Evolutionary conservation across 2,888 invertebrate genomes (phyloP), one percentile per base, ranked within the genome.

Genomic region (Coelopa pilipes): DNA sequence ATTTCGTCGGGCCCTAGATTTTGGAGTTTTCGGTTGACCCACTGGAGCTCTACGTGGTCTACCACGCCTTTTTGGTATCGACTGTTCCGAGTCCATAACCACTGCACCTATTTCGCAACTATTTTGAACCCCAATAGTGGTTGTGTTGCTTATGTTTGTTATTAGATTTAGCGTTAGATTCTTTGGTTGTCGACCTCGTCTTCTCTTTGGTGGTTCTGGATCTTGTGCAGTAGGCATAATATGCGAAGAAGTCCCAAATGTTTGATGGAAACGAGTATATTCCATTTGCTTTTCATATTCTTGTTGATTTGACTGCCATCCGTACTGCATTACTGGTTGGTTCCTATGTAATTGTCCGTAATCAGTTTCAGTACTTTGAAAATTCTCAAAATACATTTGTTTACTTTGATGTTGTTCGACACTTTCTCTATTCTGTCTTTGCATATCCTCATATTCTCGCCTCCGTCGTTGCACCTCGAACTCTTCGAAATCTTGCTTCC

Each of bases 51-150:
- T 70, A 19, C 59, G 70, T 12, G 59, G 70, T n/a, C 70, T 59
- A 19, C 70, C 70, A 19, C 59, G 70, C n/a, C 24, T 45, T 70
- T 49, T 70, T 12, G 49, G 21, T 47, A 60, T 15, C 46, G 34
- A 4, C 34, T 34, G 34, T 34, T 34, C 34, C 34, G 34, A 34
- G 7, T 34, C 34, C 7, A 34, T 4, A 7, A 34, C 34, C 34
- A 34, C 17, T 24, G 15, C 45, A 46, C 12, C 2, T 9, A 45
- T 63, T 63, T 63, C 17, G 17, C 13, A 45, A 63, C 24, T 34
- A 63, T 24, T 34, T 9, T 19, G 21, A 45, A n/a, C 45, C 15
- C 17, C 63, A 46, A 63, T 63, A 1, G 63, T 63, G 11, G 63
- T 45, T 46, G 63, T 63, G 12, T 63, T 15, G 46, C 46, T 63